Conservation (phyloP, 2,113 vertebrate genomes). For the Mus spicilegus region DNA sequence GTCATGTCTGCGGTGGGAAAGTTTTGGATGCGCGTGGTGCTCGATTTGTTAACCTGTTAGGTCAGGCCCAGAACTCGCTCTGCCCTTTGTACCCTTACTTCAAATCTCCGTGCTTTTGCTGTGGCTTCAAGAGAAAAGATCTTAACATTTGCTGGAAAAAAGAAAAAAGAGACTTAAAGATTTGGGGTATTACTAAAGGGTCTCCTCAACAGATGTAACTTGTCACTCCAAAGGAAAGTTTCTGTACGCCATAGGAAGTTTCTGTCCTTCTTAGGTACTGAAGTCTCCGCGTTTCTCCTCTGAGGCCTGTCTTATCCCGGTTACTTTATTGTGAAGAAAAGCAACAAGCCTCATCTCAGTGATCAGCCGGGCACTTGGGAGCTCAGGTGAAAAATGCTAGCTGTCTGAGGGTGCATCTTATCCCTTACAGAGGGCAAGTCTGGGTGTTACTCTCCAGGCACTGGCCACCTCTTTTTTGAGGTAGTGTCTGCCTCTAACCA, state of each 20-base stretch:
- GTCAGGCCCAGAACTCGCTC: neutral
- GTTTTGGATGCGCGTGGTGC: neutral
- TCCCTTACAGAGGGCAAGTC: neutral
- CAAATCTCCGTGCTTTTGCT: conserved; percentile 13
- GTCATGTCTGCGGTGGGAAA: neutral
- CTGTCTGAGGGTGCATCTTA: neutral
- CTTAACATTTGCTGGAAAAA: neutral
- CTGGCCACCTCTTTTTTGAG: neutral
- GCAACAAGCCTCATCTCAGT: neutral
- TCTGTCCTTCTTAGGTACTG: neutral
- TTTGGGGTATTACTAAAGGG: neutral
- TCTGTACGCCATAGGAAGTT: neutral
- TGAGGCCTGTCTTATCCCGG: neutral
- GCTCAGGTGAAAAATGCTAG: neutral
- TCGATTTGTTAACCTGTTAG: neutral
- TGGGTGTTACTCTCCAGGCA: neutral
- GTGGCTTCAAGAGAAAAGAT: conserved; percentile 33
- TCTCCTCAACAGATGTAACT: conserved; percentile 21
- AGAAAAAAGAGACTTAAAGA: neutral
- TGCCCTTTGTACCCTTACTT: neutral
- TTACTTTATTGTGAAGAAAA: neutral
- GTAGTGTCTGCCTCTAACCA: neutral
- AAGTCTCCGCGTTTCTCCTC: neutral
- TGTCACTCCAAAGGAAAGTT: neutral
- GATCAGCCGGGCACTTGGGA: neutral